Evolutionary conservation across 2,113 vertebrate genomes (phyloP).

Genomic region (Probosciger aterrimus): DNA sequence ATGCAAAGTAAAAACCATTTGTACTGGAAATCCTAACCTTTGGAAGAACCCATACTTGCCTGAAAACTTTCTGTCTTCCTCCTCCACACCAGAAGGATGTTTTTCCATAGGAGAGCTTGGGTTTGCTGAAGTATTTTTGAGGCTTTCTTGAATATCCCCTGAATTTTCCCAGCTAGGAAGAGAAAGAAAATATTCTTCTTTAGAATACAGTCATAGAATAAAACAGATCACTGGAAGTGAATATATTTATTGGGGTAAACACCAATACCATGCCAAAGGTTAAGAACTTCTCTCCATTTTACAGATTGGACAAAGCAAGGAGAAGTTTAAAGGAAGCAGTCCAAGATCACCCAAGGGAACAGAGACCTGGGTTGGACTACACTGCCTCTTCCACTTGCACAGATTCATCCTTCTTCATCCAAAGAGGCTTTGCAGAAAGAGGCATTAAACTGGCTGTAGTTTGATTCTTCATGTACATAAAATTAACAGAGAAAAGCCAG

Average conservation of each 20-base stretch:
- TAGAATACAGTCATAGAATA: neutral
- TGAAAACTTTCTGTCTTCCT: slow-evolving; percentile 82
- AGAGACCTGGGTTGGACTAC: neutral
- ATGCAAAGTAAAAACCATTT: rapidly evolving
- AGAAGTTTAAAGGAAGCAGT: neutral
- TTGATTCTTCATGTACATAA: neutral
- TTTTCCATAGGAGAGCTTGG: slow-evolving; percentile 82
- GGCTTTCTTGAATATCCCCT: slow-evolving; percentile 45
- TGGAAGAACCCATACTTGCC: slow-evolving; percentile 54
- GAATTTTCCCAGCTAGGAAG: slow-evolving; percentile 38
- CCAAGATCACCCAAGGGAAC: neutral
- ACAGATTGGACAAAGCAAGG: neutral
- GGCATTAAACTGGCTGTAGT: neutral
- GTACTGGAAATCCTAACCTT: neutral
- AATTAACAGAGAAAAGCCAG: neutral
- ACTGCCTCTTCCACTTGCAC: neutral
- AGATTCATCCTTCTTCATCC: neutral
- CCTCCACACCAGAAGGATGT: slow-evolving; percentile 87
- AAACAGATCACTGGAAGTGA: neutral
- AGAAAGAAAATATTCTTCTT: neutral
- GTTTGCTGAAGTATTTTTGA: slow-evolving; percentile 81
- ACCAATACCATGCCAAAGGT: neutral
- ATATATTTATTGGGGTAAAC: neutral
- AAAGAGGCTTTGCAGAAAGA: neutral
- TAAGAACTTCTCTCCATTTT: neutral